Evolutionary conservation across 2,113 vertebrate species (phyloP).

Genomic region (Bambusicola thoracicus): DNA sequence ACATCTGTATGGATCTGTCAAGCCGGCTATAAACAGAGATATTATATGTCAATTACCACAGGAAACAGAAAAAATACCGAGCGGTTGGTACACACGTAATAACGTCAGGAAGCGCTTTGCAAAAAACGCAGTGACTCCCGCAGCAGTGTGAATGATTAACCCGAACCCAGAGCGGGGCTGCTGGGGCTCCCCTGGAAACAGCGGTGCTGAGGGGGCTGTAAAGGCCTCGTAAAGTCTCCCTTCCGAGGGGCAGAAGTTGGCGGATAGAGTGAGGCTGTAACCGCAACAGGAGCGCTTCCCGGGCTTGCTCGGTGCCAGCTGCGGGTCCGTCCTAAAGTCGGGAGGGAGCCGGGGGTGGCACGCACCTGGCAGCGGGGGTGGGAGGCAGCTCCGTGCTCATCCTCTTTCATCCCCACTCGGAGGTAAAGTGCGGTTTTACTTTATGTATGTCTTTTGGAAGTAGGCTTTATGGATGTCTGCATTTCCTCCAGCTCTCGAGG

Average conservation of each 20-base stretch:
- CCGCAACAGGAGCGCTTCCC: not conserved
- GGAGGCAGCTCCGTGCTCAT: not conserved
- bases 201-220: not conserved
- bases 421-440: not conserved
- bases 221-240: not conserved
- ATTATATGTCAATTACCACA: conserved; percentile 45
- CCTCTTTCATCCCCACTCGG: not conserved
- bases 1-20: conserved; percentile 29
- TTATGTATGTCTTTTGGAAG: not conserved
- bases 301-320: not conserved
- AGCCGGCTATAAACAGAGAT: conserved; percentile 20
- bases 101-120: conserved; percentile 33
- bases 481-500: not conserved
- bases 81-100: not conserved
- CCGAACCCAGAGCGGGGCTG: not conserved
- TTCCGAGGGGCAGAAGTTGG: not conserved
- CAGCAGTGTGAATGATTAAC: conserved; percentile 58
- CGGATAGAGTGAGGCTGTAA: not conserved
- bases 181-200: not conserved
- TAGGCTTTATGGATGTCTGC: not conserved
- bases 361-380: not conserved
- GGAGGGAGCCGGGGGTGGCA: conserved; percentile 2
- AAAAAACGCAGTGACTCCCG: conserved; percentile 23
- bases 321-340: not conserved
- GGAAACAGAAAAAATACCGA: conserved; percentile 46